Evolutionary conservation across 2,113 vertebrate species (phyloP).

Genomic region (Catagonus wagneri): DNA sequence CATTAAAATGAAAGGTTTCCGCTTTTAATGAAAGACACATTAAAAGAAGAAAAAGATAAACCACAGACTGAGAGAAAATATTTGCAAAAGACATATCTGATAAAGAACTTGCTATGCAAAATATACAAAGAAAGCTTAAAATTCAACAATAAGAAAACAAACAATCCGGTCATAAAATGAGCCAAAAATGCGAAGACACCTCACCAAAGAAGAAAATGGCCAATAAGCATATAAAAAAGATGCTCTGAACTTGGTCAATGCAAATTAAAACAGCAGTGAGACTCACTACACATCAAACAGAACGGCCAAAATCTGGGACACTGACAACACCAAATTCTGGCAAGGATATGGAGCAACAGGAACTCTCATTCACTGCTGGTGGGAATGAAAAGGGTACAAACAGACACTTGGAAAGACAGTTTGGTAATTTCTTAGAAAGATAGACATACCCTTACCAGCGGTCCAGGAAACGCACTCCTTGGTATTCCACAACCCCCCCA

Average conservation of each 20-base stretch:
- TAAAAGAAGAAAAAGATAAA: neutral
- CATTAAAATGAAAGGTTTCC: neutral
- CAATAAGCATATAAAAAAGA: neutral
- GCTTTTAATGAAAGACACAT: neutral
- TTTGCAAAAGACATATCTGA: constrained; percentile 9
- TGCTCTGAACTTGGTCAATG: neutral
- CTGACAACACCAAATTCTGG: neutral
- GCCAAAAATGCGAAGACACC: neutral
- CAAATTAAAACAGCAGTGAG: neutral
- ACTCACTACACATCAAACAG: neutral
- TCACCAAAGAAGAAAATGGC: neutral
- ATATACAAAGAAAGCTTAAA: neutral
- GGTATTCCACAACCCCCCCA: neutral
- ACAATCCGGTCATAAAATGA: neutral
- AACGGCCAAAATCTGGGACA: neutral
- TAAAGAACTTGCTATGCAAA: neutral
- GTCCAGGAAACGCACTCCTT: neutral
- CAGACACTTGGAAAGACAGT: neutral
- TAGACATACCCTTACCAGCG: neutral
- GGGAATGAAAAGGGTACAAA: neutral
- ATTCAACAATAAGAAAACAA: neutral
- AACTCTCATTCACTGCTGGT: neutral
- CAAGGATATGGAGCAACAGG: neutral
- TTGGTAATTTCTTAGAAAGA: neutral
- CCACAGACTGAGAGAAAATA: neutral